phyloP scores from a whole-genome alignment of 2,888 invertebrate genomes.

The Drosophila pseudotalamancana region DNA sequence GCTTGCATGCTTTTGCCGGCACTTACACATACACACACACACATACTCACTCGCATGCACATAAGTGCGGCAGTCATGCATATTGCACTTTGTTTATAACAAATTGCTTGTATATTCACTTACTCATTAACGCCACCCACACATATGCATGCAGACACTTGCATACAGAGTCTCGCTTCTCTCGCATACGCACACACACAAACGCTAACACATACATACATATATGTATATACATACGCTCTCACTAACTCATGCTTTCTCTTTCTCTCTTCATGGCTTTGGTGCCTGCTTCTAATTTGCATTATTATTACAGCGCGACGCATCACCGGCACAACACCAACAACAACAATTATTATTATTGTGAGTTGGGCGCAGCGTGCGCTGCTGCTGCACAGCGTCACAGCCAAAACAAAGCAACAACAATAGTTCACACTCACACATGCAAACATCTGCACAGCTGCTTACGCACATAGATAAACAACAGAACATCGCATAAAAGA shows the following conservation, averaged over 20 bases:
- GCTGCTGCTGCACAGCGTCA: conserved; percentile 38
- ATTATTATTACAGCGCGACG: conserved; percentile 57
- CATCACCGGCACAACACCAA: conserved; percentile 44
- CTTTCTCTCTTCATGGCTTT: conserved; percentile 32
- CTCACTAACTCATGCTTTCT: conserved; percentile 48
- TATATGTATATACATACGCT: conserved; percentile 17
- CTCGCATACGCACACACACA: conserved; percentile 38
- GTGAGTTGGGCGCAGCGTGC: conserved; percentile 54
- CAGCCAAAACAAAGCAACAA: conserved; percentile 32
- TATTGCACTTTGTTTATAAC: conserved; percentile 61
- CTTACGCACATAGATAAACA: conserved; percentile 44
- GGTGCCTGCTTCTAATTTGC: conserved; percentile 47
- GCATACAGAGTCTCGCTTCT: conserved; percentile 13
- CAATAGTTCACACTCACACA: conserved; percentile 16
- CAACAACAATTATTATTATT: conserved; percentile 41
- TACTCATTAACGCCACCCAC: conserved; percentile 51
- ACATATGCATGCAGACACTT: conserved; percentile 13
- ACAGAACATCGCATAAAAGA: conserved; percentile 13
- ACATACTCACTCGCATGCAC: conserved; percentile 1
- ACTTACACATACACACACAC: conserved; percentile 11
- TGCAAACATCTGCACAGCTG: conserved; percentile 45
- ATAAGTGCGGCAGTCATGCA: conserved; percentile 28
- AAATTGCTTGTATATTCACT: conserved; percentile 54
- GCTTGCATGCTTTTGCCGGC: conserved; percentile 53
- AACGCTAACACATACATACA: conserved; percentile 7